A percentile compares a stretch with the other conserved stretches of the same genome.
These are phyloP conservation scores for Tribolium castaneum DNA, from an alignment of 1,140 invertebrate genomes.

Conservation along the genomic window DNA sequence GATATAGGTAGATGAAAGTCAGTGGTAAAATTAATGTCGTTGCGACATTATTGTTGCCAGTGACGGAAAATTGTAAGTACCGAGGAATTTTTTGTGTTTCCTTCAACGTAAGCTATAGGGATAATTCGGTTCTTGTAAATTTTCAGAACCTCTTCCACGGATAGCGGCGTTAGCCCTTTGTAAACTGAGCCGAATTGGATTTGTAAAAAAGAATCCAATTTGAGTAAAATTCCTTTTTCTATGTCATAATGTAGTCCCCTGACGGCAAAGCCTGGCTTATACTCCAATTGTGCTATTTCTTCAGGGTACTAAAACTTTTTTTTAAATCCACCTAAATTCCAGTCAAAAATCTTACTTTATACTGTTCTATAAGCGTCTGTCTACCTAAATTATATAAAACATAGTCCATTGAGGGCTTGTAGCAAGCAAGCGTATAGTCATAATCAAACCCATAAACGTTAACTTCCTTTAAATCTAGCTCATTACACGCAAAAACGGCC, in stretches of 20 bases:
- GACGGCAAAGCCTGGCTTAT: slow-evolving; percentile 91
- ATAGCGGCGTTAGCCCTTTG: slow-evolving; percentile 82
- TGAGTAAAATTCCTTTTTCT: slow-evolving; percentile 93
- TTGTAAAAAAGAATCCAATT: slow-evolving; percentile 96
- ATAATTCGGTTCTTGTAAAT: slow-evolving; percentile 89
- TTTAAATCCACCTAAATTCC: background rate
- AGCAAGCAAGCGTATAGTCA: slow-evolving; percentile 97
- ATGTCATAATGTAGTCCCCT: slow-evolving; percentile 97
- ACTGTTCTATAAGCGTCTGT: slow-evolving; percentile 87
- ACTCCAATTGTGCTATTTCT: slow-evolving; percentile 84
- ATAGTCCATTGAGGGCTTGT: slow-evolving; percentile 89
- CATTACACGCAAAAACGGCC: slow-evolving; percentile 97
- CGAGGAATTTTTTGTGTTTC: slow-evolving; percentile 63
- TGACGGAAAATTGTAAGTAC: slow-evolving; percentile 42
- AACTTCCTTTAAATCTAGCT: slow-evolving; percentile 90
- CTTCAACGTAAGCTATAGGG: slow-evolving; percentile 85
- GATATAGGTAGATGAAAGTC: background rate
- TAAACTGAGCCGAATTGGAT: slow-evolving; percentile 97
- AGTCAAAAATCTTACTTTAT: slow-evolving; percentile 76
- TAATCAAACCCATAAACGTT: slow-evolving; percentile 99
- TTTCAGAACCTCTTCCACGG: slow-evolving; percentile 86
- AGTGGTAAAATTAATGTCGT: too few species aligned
- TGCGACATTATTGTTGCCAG: background rate
- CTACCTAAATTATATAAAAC: slow-evolving; percentile 93
- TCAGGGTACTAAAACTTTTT: slow-evolving; percentile 84